Base-by-base conservation (phyloP, 2,113 vertebrate genomes). In the Terrapene triunguis region DNA sequence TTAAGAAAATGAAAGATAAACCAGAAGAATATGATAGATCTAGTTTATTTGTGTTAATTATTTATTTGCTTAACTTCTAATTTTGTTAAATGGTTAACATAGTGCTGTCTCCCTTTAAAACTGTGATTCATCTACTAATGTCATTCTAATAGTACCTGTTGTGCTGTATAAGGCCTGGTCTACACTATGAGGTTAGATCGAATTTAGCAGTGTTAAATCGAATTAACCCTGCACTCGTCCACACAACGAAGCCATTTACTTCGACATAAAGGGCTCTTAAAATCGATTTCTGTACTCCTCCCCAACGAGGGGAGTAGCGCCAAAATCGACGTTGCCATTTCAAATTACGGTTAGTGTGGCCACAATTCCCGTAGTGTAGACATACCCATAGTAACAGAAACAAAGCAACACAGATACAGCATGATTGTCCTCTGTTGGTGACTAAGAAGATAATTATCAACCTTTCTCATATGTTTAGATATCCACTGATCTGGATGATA, bases 381-480 rank as follows among this genome's bases (percentile, higher is more conserved):
- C 44, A 44, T 44, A 44, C 44, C 44, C 44, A 44, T 44, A 44
- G 51, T 87, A 81, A 32, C 54, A 83, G 84, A 86, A 95, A 92
- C 91, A 88, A 91, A 96, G 53, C 17, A 91, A 50, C 78, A 25
- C 80, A 93, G 80, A 92, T 96, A 92, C 9, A 65, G 42, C 95
- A 93, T 85, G 17, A 74, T 76, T 22, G 9, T 74, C 72, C 42
- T 47, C 11, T 95, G 94, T 91, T 94, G 87, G 94, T 93, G 11
- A 44, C 74, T 83, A 85, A 81, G 47, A 97, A 89, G 78, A 55
- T 35, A 16, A 17, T 95, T 1, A 1, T 13, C 74, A 69, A 8
- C 8, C 17, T 38, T n/a, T 47, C 38, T 76, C 74, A 44, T 44
- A 24, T 42, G 24, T 76, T 42, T 44, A 27, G 72, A 2, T 44